Evolutionary conservation across 1,140 invertebrate genomes (phyloP).

Genomic region (Atta colombica): DNA sequence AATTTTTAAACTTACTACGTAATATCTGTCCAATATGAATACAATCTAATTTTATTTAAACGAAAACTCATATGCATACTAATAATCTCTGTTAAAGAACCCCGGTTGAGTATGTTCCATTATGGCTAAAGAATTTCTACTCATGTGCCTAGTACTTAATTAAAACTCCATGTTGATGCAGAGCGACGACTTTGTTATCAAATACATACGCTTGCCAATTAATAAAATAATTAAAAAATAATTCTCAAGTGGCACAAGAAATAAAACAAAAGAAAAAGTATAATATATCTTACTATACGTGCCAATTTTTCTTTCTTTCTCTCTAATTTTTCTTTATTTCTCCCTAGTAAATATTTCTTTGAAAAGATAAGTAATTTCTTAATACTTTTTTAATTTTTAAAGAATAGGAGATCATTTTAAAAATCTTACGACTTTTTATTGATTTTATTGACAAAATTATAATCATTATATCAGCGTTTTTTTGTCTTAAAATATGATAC

Average conservation of each 20-base stretch:
- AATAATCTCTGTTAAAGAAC: no score
- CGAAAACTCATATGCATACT: neutral
- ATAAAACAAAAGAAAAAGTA: neutral
- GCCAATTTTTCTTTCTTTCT: neutral
- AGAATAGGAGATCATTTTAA: no score
- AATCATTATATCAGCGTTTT: no score
- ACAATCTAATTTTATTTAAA: neutral
- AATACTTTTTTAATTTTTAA: no score
- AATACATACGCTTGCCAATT: neutral
- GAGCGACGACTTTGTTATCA: neutral
- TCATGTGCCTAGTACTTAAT: constrained; percentile 58
- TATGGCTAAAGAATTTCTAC: constrained; percentile 17
- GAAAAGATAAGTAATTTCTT: no score
- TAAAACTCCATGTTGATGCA: constrained; percentile 37
- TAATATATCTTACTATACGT: neutral
- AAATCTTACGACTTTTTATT: no score
- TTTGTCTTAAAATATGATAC: no score
- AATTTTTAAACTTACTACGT: neutral
- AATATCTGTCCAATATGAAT: neutral
- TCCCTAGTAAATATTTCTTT: no score
- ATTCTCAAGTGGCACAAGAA: neutral
- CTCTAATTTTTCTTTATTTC: no score
- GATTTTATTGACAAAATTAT: no score
- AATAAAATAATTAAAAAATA: neutral
- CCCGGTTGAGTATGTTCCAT: constrained; percentile 25